Conservation (phyloP, 2,113 vertebrate species). For the Mugil cephalus region DNA sequence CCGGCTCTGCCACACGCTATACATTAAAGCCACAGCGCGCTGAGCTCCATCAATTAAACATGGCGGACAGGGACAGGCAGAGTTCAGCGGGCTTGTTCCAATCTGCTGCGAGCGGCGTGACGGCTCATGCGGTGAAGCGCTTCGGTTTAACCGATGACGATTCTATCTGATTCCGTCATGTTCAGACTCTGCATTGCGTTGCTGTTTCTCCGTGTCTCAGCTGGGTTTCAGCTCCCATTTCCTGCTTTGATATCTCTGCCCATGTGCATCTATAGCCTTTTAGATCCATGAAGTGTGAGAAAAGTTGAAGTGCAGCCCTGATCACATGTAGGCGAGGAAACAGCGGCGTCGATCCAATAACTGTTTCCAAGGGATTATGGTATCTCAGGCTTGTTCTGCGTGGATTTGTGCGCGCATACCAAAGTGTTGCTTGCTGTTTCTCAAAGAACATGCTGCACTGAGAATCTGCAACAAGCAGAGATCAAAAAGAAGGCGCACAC, state of each 20-base stretch:
- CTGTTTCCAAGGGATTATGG: constrained; percentile 38
- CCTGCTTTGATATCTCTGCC: not conserved
- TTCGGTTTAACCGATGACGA: too few relatives aligned
- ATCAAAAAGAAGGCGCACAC: constrained; percentile 23
- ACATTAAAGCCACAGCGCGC: constrained; percentile 51
- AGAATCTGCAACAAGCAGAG: constrained; percentile 3
- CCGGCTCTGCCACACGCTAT: constrained; percentile 54
- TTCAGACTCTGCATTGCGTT: not conserved
- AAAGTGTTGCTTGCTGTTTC: constrained; percentile 32
- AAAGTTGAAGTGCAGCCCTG: not conserved
- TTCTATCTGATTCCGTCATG: too few relatives aligned
- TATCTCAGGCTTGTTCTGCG: constrained; percentile 21
- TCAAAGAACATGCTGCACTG: constrained; percentile 8
- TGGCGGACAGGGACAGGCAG: constrained; percentile 65
- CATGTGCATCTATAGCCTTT: constrained; percentile 8
- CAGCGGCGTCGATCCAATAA: constrained; percentile 42
- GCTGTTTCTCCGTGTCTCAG: not conserved
- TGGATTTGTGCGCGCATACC: constrained; percentile 18
- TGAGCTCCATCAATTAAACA: constrained; percentile 75
- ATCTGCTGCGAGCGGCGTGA: constrained; percentile 22
- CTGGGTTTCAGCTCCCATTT: not conserved
- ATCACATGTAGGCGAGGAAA: constrained; percentile 37
- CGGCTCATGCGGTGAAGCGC: not conserved
- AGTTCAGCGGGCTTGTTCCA: constrained; percentile 64
- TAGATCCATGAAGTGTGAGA: constrained; percentile 38